Evolutionary conservation across 2,113 vertebrate species (phyloP).

Genomic region (Mobula hypostoma): DNA sequence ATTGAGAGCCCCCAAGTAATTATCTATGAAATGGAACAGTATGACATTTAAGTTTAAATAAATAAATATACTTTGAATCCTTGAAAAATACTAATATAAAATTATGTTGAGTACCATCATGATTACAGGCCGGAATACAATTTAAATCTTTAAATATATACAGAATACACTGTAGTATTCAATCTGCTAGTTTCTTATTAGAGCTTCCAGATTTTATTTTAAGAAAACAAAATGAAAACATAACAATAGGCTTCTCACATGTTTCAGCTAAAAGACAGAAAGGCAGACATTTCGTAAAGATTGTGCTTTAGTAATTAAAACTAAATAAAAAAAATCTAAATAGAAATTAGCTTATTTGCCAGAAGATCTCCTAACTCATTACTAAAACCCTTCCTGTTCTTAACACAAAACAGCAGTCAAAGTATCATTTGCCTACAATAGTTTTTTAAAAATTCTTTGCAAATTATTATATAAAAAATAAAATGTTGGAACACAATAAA

Average conservation of each 20-base stretch:
- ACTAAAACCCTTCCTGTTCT: neutral
- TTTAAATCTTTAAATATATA: neutral
- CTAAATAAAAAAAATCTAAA: neutral
- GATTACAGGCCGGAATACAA: neutral
- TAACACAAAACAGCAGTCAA: neutral
- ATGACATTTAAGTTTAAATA: neutral
- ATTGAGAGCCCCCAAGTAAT: neutral
- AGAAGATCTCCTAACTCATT: neutral
- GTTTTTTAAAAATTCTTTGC: neutral
- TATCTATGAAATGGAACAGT: neutral
- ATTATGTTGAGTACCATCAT: neutral
- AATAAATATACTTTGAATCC: too few relatives aligned
- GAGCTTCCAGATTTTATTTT: too few relatives aligned
- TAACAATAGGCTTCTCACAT: neutral
- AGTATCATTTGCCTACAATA: neutral
- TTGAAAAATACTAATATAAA: neutral
- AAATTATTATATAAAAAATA: neutral
- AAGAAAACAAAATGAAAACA: neutral
- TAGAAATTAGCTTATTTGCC: neutral
- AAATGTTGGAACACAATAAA: too few relatives aligned
- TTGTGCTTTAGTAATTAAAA: neutral
- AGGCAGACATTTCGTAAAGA: neutral
- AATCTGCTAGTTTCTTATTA: neutral
- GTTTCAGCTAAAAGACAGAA: neutral
- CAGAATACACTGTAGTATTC: neutral